These are phyloP conservation scores for Choristoneura rosaceana DNA, from an alignment of 2,888 invertebrate genomes.

Conservation along the genomic window DNA sequence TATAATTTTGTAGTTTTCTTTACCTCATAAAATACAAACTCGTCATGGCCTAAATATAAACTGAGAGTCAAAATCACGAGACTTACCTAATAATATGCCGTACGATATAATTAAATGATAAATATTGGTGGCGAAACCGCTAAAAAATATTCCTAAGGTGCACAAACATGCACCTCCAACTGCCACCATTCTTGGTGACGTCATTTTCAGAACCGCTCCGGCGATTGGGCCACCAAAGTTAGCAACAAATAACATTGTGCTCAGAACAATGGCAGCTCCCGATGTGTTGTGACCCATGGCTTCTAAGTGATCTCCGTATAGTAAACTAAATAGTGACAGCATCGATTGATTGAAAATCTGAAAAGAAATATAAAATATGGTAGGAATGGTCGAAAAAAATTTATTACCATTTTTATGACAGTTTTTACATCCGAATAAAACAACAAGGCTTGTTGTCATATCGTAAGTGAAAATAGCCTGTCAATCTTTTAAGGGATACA, in stretches of 20 bases:
- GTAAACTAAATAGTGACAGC: conserved; percentile 88
- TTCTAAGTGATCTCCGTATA: conserved; percentile 88
- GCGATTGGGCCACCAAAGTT: conserved; percentile 89
- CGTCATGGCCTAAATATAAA: conserved; percentile 1
- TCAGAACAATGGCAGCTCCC: conserved; percentile 88
- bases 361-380: conserved; percentile 22
- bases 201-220: conserved; percentile 87
- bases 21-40: conserved; percentile 8
- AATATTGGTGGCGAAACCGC: conserved; percentile 77
- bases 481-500: no score
- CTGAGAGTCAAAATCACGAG: neutral
- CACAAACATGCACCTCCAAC: conserved; percentile 72
- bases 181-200: conserved; percentile 75
- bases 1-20: conserved; percentile 14
- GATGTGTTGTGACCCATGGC: conserved; percentile 87
- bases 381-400: no score
- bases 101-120: conserved; percentile 77
- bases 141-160: conserved; percentile 75
- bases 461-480: no score
- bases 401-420: no score
- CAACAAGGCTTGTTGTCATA: no score
- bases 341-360: conserved; percentile 90
- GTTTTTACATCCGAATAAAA: no score
- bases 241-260: conserved; percentile 87
- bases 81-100: conserved; percentile 74